Base-by-base conservation (phyloP, 2,888 invertebrate species). In the Strigamia maritima region DNA sequence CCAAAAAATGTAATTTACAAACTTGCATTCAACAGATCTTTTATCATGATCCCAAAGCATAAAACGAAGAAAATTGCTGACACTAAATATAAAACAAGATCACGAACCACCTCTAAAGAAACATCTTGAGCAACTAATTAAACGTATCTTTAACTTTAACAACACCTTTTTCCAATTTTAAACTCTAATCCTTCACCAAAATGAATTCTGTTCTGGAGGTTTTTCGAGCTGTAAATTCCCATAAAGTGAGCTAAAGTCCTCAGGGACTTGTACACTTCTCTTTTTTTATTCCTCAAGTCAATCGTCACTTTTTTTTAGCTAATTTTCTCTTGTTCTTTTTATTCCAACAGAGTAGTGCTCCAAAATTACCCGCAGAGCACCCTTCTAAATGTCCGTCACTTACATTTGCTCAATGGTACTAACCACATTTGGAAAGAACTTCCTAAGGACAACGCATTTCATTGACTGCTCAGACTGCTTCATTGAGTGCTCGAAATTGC, bases 261-360 rank as follows among this genome's bases (percentile, higher is more conserved):
- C 22, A n/a, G 7, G 19, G 54, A 19, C 54, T 54, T n/a, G n/a
- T 54, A 44, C 35, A 35, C 6, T 35, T 7, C 44, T 54, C 19
- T 19, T 8, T 54, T 54, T 54, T 54, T 19, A 19, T 54, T 19
- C 70, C 70, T 26, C 14, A 26, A 70, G 28, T 12, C 70, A 24
- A 70, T 26, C 28, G 2, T 8, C 70, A 24, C 14, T 70, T 70
- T 28, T 28, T 70, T 70, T 26, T 12, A 14, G 28, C 24, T 70
- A 70, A 70, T 70, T 54, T 70, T 70, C 70, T 70, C 24, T 70
- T 70, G 26, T 28, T 70, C 70, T 70, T 70, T 70, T 70, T 70
- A 70, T 70, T 70, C 70, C 70, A 70, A 70, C 14, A 28, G 70
- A 28, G n/a, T 26, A n/a, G 70, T 70, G 70, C 26, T 70, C 26